phyloP scores from a whole-genome alignment of 2,888 invertebrate genomes.

The Eupsilia transversa region DNA sequence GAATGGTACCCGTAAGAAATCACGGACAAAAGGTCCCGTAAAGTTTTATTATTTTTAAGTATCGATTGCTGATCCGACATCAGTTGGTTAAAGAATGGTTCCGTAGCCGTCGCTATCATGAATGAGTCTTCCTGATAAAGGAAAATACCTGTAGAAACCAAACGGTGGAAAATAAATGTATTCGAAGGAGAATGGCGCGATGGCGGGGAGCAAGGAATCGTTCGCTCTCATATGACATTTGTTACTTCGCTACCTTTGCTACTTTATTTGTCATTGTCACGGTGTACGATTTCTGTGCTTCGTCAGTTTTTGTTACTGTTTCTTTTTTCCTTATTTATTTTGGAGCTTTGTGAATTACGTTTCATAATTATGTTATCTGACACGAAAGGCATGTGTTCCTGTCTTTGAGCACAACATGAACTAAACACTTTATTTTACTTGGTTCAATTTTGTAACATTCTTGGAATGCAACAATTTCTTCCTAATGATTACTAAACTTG shows the following conservation, averaged over 20 bases:
- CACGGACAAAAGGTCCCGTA: slow-evolving; percentile 44
- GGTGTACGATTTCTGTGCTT: slow-evolving; percentile 63
- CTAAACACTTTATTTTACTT: background rate
- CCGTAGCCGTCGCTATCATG: slow-evolving; percentile 71
- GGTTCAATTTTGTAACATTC: slow-evolving; percentile 6
- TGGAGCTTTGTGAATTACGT: slow-evolving; percentile 38
- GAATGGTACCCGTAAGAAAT: slow-evolving; percentile 51
- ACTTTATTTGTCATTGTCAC: slow-evolving; percentile 81
- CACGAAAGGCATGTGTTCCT: slow-evolving; percentile 17
- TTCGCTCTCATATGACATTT: slow-evolving; percentile 80
- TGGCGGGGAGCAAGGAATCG: slow-evolving; percentile 67
- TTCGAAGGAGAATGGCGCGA: slow-evolving; percentile 58
- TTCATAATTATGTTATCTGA: slow-evolving; percentile 23
- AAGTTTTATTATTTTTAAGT: slow-evolving; percentile 64
- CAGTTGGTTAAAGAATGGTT: slow-evolving; percentile 67
- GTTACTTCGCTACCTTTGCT: slow-evolving; percentile 76
- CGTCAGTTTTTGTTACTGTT: slow-evolving; percentile 59
- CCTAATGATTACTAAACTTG: slow-evolving; percentile 18
- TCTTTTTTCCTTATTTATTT: slow-evolving; percentile 41
- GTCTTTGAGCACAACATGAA: slow-evolving; percentile 2
- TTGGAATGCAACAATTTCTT: background rate
- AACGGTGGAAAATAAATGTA: slow-evolving; percentile 80
- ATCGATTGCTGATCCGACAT: slow-evolving; percentile 54
- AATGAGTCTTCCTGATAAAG: slow-evolving; percentile 82
- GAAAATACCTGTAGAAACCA: slow-evolving; percentile 80